Percentiles rank a stretch among this genome's conserved stretches.
Conservation (phyloP, 2,113 vertebrate species). For the Labrus mixtus region DNA sequence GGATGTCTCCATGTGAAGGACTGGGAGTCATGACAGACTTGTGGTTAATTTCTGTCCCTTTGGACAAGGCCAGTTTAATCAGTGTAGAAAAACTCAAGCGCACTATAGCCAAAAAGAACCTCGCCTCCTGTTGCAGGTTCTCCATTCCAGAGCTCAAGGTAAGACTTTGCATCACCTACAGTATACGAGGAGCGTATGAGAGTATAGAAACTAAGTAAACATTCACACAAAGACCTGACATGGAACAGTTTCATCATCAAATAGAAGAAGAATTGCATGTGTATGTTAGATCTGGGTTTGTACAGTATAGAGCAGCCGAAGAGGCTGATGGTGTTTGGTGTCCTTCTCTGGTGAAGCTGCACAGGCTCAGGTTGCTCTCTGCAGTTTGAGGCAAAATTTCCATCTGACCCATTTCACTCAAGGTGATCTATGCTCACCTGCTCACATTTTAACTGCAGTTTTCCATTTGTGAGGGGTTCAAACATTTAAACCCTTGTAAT, state of each 20-base stretch:
- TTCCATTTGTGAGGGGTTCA: neutral
- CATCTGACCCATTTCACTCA: conserved; percentile 67
- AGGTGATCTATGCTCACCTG: conserved; percentile 24
- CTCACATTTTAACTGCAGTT: neutral
- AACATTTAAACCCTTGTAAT: neutral
- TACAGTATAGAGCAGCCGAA: conserved; percentile 49
- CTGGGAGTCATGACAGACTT: conserved; percentile 88
- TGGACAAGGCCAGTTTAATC: conserved; percentile 90
- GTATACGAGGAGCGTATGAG: no score
- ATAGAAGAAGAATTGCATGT: neutral
- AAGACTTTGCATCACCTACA: conserved; percentile 9
- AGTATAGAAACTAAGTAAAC: neutral
- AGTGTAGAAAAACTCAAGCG: conserved; percentile 91
- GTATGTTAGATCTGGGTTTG: conserved; percentile 15
- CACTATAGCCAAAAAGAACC: conserved; percentile 87
- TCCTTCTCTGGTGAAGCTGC: conserved; percentile 71
- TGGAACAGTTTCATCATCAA: no score
- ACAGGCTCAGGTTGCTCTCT: conserved; percentile 74
- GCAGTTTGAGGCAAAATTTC: conserved; percentile 75
- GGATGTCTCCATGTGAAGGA: conserved; percentile 17
- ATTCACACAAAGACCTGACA: neutral
- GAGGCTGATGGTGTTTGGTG: conserved; percentile 76
- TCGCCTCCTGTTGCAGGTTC: conserved; percentile 90
- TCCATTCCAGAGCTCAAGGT: conserved; percentile 96
- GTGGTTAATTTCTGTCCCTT: conserved; percentile 94